Base-by-base conservation (phyloP, 2,888 invertebrate species). In the Omphaloscelis lunosa region DNA sequence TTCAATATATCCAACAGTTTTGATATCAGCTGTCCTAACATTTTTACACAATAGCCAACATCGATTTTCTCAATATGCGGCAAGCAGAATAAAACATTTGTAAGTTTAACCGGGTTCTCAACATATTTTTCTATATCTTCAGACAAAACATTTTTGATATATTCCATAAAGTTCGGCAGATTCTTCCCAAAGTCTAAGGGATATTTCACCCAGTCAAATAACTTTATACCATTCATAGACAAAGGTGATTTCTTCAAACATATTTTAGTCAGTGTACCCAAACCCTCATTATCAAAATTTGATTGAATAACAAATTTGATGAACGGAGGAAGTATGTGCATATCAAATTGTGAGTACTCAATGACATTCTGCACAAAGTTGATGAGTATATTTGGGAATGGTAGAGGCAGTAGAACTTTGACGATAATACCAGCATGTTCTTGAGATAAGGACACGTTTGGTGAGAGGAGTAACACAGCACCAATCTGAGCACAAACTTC, bases 381-480 rank as follows among this genome's bases (percentile, higher is more conserved):
- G 70, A 98, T 96, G 53, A 98, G 95, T 29, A 98, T 96, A 53
- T 95, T 93, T 67, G 97, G 96, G 74, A 97, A 95, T 15, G 97
- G 95, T 20, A 98, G 92, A 20, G 96, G 96, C 51, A 98, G 92
- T 41, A 98, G 94, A 83, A 97, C 98, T 88, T 97, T 97, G 0
- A 98, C 97, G 72, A 98, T 94, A n/a, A 97, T 97, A 56, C 98
- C 97, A 0, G 98, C 97, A 90, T 98, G 97, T 91, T 98, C 97
- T 93, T 98, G 98, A 5, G 97, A 97, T 20, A 98, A 93, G 71
- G 97, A 97, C 0, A 98, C 94, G 86, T 97, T 97, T 15, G 97
- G 95, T 0, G 98, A 97, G 1, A 97, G 92, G 4, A 98, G 93
- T 75, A 98, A 90, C 39, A 97, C 90, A 11, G 97, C 97, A 1